Base-by-base conservation (phyloP, 2,113 vertebrate genomes). In the Saimiri boliviensis region DNA sequence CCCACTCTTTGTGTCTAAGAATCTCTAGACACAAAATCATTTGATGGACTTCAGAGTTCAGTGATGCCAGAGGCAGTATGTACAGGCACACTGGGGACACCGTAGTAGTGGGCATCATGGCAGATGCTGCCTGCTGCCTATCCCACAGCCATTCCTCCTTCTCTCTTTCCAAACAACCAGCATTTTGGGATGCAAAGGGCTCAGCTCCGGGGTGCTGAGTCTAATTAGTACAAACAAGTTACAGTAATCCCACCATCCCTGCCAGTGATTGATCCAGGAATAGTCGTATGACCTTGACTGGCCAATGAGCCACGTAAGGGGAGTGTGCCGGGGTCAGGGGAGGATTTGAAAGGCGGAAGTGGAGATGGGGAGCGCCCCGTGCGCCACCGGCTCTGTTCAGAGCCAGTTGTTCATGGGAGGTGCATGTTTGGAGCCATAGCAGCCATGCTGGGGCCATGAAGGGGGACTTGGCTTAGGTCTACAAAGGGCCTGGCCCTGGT, bases 381-480 rank as follows among this genome's bases (percentile, higher is more conserved):
- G 60, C 12, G 19, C 19, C 21, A 12, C 12, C 3, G 2, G 0
- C 30, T 79, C 58, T 47, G 54, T 49, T 49, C 58, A 3, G 19
- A 8, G 27, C 7, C 23, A 14, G 70, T 7, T 12, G 20, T 40
- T 63, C n/a, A 2, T 1, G 16, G 13, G 14, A 27, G 25, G 27
- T 2, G 35, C 8, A 1, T 1, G 19, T 3, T 1, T 49, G 40
- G 17, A 14, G 32, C 1, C 5, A 63, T 0, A 4, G 66, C 32
- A 63, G 16, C 85, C 66, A 71, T 8, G 58, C 6, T 5, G 2
- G 63, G 21, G 21, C 70, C 66, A 11, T 27, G 52, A 70, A 32
- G 74, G 49, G 32, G 13, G 66, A 52, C 21, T 0, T 0, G 5
- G 25, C 52, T 63, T 80, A 4, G 21, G 35, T 16, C 66, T 49